Conservation (phyloP, 92 coral and sea anemone species). For the Porites lobata region DNA sequence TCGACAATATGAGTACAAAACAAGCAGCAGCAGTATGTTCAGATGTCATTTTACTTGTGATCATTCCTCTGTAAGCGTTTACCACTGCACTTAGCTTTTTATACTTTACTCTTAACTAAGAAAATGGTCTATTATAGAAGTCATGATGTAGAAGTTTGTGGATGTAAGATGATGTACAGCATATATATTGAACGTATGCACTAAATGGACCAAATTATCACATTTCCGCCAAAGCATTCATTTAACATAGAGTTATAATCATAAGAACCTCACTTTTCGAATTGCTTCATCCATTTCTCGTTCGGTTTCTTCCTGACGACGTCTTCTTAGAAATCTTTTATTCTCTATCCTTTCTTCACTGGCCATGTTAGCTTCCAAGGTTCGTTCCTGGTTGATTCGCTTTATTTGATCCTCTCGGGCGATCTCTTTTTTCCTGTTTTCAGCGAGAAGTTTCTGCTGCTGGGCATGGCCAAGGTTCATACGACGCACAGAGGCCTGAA, state of each 20-base stretch:
- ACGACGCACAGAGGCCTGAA: slow-evolving; percentile 83
- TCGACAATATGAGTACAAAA: no score
- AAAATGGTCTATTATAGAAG: no score
- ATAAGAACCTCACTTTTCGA: slow-evolving; percentile 65
- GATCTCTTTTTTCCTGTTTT: slow-evolving; percentile 88
- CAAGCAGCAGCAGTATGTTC: no score
- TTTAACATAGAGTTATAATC: background rate
- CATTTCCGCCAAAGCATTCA: no score
- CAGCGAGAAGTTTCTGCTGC: slow-evolving; percentile 88
- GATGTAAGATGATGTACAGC: no score
- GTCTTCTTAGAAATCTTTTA: slow-evolving; percentile 90
- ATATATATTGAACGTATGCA: no score
- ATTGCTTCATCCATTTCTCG: slow-evolving; percentile 93
- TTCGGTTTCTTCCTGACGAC: slow-evolving; percentile 93
- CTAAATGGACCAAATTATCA: no score
- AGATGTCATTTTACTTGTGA: no score
- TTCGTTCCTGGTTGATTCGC: slow-evolving; percentile 86
- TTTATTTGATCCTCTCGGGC: slow-evolving; percentile 91
- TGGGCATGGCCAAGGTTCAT: slow-evolving; percentile 91
- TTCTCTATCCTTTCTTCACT: slow-evolving; percentile 98
- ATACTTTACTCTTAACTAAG: no score
- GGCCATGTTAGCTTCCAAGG: slow-evolving; percentile 89
- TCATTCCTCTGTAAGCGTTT: no score
- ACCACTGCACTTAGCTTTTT: no score
- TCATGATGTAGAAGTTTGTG: no score